Evolutionary conservation across 2,888 invertebrate genomes (phyloP).

Genomic region (Acleris cristana): DNA sequence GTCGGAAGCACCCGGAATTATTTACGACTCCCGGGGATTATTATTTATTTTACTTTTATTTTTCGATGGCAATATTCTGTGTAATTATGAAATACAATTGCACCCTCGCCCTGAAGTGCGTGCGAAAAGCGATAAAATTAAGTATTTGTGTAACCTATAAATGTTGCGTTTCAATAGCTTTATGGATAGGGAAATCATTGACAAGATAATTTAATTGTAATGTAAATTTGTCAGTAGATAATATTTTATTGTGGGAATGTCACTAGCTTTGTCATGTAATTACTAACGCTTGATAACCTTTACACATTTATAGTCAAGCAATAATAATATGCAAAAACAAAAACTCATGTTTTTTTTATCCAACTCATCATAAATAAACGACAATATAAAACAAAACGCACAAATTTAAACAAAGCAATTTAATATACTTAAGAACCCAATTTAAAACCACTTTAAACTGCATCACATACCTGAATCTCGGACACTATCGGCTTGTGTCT

Average conservation of each 20-base stretch:
- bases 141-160: constrained; percentile 33
- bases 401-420: background rate
- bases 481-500: constrained; percentile 3
- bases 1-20: constrained; percentile 70
- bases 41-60: constrained; percentile 67
- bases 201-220: constrained; percentile 36
- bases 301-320: background rate
- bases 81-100: constrained; percentile 55
- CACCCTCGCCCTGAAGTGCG: constrained; percentile 35
- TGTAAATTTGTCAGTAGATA: constrained; percentile 29
- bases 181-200: constrained; percentile 34
- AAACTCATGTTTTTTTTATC: too few relatives aligned
- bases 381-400: background rate
- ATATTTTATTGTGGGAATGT: constrained; percentile 36
- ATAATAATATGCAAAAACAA: too few relatives aligned
- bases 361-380: too few relatives aligned
- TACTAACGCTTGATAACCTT: constrained; percentile 2
- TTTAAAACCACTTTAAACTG: constrained; percentile 25
- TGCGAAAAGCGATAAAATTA: constrained; percentile 38
- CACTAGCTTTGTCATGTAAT: constrained; percentile 1
- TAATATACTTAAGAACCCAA: constrained; percentile 15
- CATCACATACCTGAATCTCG: constrained; percentile 32
- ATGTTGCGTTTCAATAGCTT: constrained; percentile 26
- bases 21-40: constrained; percentile 63
- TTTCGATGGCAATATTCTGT: constrained; percentile 63